Conservation (phyloP, 2,888 invertebrate species). For the Oligia latruncula region DNA sequence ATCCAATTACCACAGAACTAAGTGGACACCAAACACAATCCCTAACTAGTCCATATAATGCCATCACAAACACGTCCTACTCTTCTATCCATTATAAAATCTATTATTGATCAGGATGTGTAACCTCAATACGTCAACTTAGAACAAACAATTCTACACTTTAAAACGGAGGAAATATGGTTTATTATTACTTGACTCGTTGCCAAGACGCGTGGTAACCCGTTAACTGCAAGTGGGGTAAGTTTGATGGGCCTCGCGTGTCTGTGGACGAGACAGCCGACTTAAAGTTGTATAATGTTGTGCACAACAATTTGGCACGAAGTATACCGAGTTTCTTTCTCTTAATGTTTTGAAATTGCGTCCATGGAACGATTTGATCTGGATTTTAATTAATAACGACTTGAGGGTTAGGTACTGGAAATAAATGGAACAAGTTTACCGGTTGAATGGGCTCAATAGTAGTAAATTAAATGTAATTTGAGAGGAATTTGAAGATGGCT, state of each 20-base stretch:
- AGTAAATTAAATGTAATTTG: slow-evolving; percentile 53
- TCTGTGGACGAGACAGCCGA: slow-evolving; percentile 69
- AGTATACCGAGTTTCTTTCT: slow-evolving; percentile 47
- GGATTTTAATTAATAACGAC: slow-evolving; percentile 53
- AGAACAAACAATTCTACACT: background rate
- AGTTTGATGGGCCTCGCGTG: slow-evolving; percentile 74
- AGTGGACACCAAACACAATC: slow-evolving; percentile 36
- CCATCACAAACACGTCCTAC: slow-evolving; percentile 53
- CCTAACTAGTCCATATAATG: slow-evolving; percentile 31
- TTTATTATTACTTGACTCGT: background rate
- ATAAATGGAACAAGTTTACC: slow-evolving; percentile 51
- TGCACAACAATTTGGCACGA: slow-evolving; percentile 57
- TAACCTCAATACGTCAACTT: slow-evolving; percentile 52
- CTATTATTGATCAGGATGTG: slow-evolving; percentile 66
- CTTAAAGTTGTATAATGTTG: slow-evolving; percentile 61
- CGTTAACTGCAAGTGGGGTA: slow-evolving; percentile 69
- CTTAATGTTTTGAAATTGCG: slow-evolving; percentile 36
- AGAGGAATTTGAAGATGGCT: slow-evolving; percentile 26
- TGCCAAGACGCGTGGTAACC: slow-evolving; percentile 60
- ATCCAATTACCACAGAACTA: slow-evolving; percentile 13
- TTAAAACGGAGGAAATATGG: fast-evolving
- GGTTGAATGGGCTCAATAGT: slow-evolving; percentile 45
- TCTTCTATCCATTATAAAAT: slow-evolving; percentile 63
- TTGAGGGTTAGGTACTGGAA: slow-evolving; percentile 43
- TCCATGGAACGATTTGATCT: slow-evolving; percentile 36